Evolutionary conservation across 2,113 vertebrate species (phyloP).

Genomic region (Actinemys pallida): DNA sequence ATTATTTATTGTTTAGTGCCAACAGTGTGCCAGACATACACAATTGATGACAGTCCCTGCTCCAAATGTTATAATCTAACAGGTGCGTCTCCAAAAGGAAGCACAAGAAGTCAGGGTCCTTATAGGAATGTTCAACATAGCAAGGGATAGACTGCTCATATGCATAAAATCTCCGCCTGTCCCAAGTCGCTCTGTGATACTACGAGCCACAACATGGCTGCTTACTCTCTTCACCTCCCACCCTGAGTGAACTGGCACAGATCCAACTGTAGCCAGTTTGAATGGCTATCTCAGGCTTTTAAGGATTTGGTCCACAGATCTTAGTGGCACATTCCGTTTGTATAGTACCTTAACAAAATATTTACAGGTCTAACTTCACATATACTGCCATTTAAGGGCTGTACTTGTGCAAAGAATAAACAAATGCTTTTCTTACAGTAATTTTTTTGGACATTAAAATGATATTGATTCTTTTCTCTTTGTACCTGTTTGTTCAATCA

Average conservation of each 20-base stretch:
- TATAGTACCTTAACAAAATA: constrained; percentile 16
- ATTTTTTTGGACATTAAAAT: constrained; percentile 7
- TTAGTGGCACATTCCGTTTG: not conserved
- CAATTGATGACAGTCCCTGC: not conserved
- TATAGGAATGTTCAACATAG: not conserved
- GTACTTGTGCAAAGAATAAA: not conserved
- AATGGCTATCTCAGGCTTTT: not conserved
- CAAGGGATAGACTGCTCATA: not conserved
- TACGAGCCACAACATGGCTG: not conserved
- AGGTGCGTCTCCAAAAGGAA: not conserved
- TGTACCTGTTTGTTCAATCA: not conserved
- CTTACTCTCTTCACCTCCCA: not conserved
- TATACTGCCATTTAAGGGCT: not conserved
- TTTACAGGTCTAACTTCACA: not conserved
- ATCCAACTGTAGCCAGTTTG: not conserved
- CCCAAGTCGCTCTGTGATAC: not conserved
- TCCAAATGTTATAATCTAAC: not conserved
- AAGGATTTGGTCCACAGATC: not conserved
- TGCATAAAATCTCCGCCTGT: not conserved
- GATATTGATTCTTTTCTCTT: constrained; percentile 9
- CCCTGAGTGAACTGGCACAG: not conserved
- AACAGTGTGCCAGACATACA: not conserved
- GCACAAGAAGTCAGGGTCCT: not conserved
- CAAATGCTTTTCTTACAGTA: not conserved
- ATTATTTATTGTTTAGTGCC: not conserved